Percentiles rank a stretch among this genome's conserved stretches.
phyloP scores from a whole-genome alignment of 2,888 invertebrate species.

The Drosophila mercatorum region DNA sequence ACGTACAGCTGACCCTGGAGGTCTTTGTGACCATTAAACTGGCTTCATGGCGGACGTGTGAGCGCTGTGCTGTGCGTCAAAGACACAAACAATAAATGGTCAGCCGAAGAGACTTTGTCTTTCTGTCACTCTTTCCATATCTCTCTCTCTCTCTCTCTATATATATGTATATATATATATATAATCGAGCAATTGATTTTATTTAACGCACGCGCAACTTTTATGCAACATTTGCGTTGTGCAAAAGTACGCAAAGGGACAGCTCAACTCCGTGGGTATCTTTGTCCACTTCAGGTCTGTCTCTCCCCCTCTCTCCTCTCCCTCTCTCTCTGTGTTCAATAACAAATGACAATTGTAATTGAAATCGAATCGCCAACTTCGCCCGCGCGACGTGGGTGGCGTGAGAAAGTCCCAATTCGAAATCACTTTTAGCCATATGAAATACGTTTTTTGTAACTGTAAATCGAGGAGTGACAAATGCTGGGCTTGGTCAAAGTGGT shows the following conservation, averaged over 20 bases:
- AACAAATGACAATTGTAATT: slow-evolving; percentile 50
- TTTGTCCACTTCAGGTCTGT: slow-evolving; percentile 3
- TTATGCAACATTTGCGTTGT: slow-evolving; percentile 59
- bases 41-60: slow-evolving; percentile 43
- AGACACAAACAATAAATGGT: slow-evolving; percentile 7
- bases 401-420: slow-evolving; percentile 60
- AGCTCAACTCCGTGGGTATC: neutral
- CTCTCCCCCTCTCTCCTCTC: neutral
- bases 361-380: slow-evolving; percentile 16
- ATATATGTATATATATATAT: neutral
- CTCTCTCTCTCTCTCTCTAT: neutral
- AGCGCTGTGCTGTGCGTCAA: slow-evolving; percentile 4
- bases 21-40: slow-evolving; percentile 58
- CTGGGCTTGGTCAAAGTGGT: neutral
- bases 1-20: slow-evolving; percentile 51
- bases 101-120: neutral
- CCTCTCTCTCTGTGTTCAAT: slow-evolving; percentile 18
- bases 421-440: neutral
- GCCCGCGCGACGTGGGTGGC: slow-evolving; percentile 55
- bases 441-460: neutral
- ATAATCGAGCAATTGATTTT: slow-evolving; percentile 68
- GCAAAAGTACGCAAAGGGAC: slow-evolving; percentile 46
- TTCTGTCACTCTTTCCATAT: neutral
- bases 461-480: neutral
- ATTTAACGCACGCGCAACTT: slow-evolving; percentile 63